These are phyloP conservation scores for Molossus molossus DNA, from an alignment of 2,797 vertebrate genomes.

Conservation along the genomic window DNA sequence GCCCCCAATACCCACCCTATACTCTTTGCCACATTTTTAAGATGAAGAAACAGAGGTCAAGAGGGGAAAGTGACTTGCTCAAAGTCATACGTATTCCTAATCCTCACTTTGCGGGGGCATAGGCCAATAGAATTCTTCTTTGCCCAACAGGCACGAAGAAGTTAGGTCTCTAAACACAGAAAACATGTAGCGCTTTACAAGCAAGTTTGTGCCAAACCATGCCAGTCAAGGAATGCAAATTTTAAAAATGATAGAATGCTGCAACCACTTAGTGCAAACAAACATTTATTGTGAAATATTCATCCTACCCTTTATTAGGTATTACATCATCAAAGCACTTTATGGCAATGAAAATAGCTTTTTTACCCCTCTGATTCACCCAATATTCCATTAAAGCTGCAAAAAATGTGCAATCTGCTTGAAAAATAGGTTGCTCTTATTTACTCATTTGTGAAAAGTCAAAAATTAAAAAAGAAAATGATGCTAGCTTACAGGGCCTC, in stretches of 20 bases:
- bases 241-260: conserved; percentile 86
- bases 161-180: conserved; percentile 63
- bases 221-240: conserved; percentile 73
- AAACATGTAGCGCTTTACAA: conserved; percentile 59
- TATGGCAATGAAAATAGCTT: conserved; percentile 93
- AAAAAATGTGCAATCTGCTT: conserved; percentile 93
- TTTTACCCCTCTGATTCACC: conserved; percentile 91
- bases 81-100: conserved; percentile 1
- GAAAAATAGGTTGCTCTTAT: conserved; percentile 93
- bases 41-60: conserved; percentile 17
- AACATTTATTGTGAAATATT: conserved; percentile 94
- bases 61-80: conserved; percentile 43
- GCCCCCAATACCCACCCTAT: neutral
- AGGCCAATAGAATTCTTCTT: conserved; percentile 51
- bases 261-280: conserved; percentile 90
- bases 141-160: conserved; percentile 30
- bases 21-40: conserved; percentile 41
- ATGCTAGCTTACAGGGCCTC: conserved; percentile 88
- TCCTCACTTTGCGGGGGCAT: rapidly evolving
- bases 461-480: conserved; percentile 85
- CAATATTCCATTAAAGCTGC: conserved; percentile 93
- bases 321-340: conserved; percentile 93
- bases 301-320: conserved; percentile 90
- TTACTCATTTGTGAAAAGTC: conserved; percentile 91
- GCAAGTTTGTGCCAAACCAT: conserved; percentile 66